phyloP scores from a whole-genome alignment of 2,797 vertebrate genomes.

The Tiaroga cobitis region DNA sequence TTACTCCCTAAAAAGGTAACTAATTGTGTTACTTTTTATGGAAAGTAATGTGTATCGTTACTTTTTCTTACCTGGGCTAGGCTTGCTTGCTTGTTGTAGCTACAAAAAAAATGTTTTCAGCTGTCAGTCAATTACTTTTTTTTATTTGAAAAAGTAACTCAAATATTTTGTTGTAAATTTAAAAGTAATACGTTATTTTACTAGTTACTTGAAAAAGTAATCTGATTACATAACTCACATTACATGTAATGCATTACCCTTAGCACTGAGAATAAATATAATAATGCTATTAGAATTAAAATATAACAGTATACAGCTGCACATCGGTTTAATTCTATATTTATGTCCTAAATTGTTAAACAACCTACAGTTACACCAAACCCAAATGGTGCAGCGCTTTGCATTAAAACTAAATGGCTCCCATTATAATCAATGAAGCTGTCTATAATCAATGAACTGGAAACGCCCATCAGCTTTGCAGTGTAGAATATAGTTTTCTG shows the following conservation, averaged over 20 bases:
- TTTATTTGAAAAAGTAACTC: too few species aligned
- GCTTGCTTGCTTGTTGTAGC: not conserved
- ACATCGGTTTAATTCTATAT: not conserved
- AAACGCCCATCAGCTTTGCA: not conserved
- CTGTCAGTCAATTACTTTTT: too few species aligned
- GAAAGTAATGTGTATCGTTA: not conserved
- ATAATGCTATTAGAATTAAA: not conserved
- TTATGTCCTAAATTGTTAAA: not conserved
- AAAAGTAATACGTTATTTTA: too few species aligned
- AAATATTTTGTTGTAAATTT: too few species aligned
- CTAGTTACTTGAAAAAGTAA: too few species aligned
- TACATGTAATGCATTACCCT: not conserved
- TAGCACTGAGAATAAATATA: not conserved
- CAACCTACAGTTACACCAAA: not conserved
- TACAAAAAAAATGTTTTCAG: too few species aligned
- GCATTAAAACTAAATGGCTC: not conserved
- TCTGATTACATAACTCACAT: not conserved
- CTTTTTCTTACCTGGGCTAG: not conserved
- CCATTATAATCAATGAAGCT: slow-evolving; percentile 8
- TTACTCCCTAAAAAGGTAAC: not conserved
- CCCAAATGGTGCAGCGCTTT: not conserved
- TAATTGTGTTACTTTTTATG: not conserved
- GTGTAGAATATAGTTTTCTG: not conserved
- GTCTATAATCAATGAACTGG: slow-evolving; percentile 1
- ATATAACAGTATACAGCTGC: not conserved